Base-by-base conservation (phyloP, 2,888 invertebrate species). In the Odontocolon sp. region DNA sequence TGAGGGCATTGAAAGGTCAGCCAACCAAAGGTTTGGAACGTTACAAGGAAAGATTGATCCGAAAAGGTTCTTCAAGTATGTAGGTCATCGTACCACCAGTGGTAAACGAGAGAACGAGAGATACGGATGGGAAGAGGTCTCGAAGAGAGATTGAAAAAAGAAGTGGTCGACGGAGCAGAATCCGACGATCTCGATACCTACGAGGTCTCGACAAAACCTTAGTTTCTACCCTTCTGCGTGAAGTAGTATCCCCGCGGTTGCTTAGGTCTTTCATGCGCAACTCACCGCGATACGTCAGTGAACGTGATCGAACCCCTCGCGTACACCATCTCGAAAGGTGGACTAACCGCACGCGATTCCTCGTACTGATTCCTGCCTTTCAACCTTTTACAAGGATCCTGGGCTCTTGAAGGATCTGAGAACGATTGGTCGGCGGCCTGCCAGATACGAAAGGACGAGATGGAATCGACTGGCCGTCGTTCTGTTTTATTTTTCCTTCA, bases 251-350 rank as follows among this genome's bases (percentile, higher is more conserved):
- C 16, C 16, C 52, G 47, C n/a, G 26, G 52, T 47, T 52, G 26
- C 63, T 63, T 45, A 56, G 57, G 70, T n/a, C 64, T 66, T 75
- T 78, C 68, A 66, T 56, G 68, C 63, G 56, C 56, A 67, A 61
- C 70, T 78, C 71, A 76, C 50, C 68, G 63, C 68, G 67, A 75
- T 77, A 69, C 69, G 54, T 59, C 69, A 77, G 68, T 40, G 75
- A 69, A 72, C 70, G 38, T 52, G 64, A 69, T 76, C 66, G 72
- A 72, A 71, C 64, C 76, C 72, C 77, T 77, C 77, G 56, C 67
- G 54, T 38, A 66, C n/a, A n/a, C 66, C 59, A 61, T 38, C 52
- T 50, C 16, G 50, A 14, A 45, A 47, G 26, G 38, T 33, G 52
- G 31, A 70, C 76, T 71, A 66, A 71, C 70, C 70, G 47, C 66